Evolutionary conservation across 2,888 invertebrate genomes (phyloP), one percentile per base, ranked within the genome.

Genomic region (Orthosia gothica): DNA sequence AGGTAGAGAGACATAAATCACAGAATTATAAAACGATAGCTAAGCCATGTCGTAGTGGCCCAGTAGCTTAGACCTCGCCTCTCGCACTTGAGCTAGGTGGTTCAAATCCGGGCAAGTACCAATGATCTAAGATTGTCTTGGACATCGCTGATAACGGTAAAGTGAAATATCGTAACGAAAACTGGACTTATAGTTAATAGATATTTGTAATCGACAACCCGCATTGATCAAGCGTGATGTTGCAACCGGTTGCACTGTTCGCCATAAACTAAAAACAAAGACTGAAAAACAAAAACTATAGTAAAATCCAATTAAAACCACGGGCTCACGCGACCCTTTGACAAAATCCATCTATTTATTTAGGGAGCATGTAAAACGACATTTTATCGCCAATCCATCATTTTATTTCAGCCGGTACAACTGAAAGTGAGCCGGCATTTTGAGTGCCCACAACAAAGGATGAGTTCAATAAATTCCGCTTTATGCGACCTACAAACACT

Each of bases 401-500:
- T 54, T 67, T 52, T 52, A 5, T 47, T 61, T 72, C 2, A 57
- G 20, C 16, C n/a, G 40, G 2, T 7, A 26, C 13, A 75, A 67
- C 45, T 20, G 13, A 3, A 40, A 40, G 4, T 40, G 40, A 20
- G 13, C 2, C 15, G 32, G 0, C 40, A 40, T 40, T 40, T 40
- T 40, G 40, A 40, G 40, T 40, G 9, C 9, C 40, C 9, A 26
- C 9, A 15, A 50, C 57, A 58, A 76, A 77, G 18, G 45, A 12
- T 18, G 5, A 40, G 20, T 55, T 66, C 13, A 61, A 77, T 62
- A 57, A 23, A 68, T 26, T 16, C 26, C 15, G 23, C 18, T 55
- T 16, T 32, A 50, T 15, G 11, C 32, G 15, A 16, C 4, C 2
- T n/a, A 18, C 15, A 58, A 69, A 70, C 50, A 76, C 11, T n/a